Evolutionary conservation across 2,888 invertebrate species (phyloP).

Genomic region (Hirtodrosophila confusa): DNA sequence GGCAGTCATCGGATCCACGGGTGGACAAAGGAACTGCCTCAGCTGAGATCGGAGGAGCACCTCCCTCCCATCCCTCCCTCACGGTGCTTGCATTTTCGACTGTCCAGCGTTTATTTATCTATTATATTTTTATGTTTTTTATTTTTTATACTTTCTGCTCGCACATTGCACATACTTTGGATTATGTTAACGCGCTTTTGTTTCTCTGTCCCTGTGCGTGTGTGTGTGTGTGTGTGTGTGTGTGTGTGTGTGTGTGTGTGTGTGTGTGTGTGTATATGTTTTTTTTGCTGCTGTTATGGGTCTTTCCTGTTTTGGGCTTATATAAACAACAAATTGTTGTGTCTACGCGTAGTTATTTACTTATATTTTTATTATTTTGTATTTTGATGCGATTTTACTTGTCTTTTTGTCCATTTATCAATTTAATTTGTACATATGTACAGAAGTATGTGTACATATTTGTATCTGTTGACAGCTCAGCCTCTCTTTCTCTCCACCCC

Average conservation of each 20-base stretch:
- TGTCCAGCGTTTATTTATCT: conserved; percentile 25
- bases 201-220: conserved; percentile 1
- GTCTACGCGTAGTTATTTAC: conserved; percentile 64
- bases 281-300: conserved; percentile 10
- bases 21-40: background rate
- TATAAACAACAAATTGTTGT: conserved; percentile 72
- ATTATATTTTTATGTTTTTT: conserved; percentile 23
- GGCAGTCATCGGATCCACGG: background rate
- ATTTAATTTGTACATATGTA: conserved; percentile 38
- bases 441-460: background rate
- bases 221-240: conserved; percentile 10
- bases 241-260: conserved; percentile 8
- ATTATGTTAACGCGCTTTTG: conserved; percentile 54
- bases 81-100: conserved; percentile 21
- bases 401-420: conserved; percentile 62
- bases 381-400: conserved; percentile 49
- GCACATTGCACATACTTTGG: conserved; percentile 45
- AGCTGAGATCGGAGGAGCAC: conserved; percentile 5
- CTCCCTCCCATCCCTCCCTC: background rate
- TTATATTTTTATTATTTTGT: conserved; percentile 45
- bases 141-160: conserved; percentile 7
- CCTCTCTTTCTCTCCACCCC: background rate
- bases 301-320: conserved; percentile 34
- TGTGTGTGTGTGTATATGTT: conserved; percentile 1
- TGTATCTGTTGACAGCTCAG: conserved; percentile 35